Conservation (phyloP, 2,888 invertebrate genomes). For the Rugalucina vietnamica region DNA sequence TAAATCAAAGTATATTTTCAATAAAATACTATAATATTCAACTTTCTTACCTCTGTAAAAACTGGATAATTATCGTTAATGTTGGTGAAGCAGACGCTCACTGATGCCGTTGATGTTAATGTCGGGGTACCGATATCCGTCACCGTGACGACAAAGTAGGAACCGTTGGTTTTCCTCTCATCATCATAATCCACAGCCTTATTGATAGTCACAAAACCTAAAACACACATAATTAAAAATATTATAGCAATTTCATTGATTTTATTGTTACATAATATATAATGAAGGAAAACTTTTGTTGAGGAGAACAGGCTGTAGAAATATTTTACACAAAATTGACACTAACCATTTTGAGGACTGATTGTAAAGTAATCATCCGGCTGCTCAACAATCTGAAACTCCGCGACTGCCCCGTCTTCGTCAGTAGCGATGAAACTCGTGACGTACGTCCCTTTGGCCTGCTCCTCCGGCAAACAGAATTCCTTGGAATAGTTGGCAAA, state of each 20-base stretch:
- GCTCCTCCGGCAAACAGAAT: constrained; percentile 74
- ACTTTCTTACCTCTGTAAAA: constrained; percentile 86
- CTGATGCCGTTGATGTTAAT: constrained; percentile 90
- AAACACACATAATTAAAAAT: neutral
- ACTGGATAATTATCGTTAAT: constrained; percentile 94
- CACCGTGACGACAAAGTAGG: constrained; percentile 92
- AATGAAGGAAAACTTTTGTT: neutral
- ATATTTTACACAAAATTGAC: neutral
- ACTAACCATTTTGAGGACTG: constrained; percentile 1
- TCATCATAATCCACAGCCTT: constrained; percentile 91
- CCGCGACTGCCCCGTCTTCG: constrained; percentile 72
- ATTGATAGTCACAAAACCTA: neutral
- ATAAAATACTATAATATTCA: too few species aligned
- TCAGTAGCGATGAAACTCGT: constrained; percentile 77
- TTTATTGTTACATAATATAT: neutral
- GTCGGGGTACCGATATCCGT: constrained; percentile 95
- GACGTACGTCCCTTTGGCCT: constrained; percentile 72
- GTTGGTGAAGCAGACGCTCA: constrained; percentile 91
- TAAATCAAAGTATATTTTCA: too few species aligned
- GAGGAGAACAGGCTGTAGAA: neutral
- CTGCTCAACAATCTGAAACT: constrained; percentile 64
- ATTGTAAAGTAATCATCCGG: constrained; percentile 66
- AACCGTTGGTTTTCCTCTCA: constrained; percentile 85
- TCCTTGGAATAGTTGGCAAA: constrained; percentile 84
- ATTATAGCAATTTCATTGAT: neutral